Percentiles rank a stretch among this genome's conserved stretches.
These are phyloP conservation scores for Neomicropteryx cornuta DNA, from an alignment of 1,140 invertebrate genomes.

Conservation along the genomic window DNA sequence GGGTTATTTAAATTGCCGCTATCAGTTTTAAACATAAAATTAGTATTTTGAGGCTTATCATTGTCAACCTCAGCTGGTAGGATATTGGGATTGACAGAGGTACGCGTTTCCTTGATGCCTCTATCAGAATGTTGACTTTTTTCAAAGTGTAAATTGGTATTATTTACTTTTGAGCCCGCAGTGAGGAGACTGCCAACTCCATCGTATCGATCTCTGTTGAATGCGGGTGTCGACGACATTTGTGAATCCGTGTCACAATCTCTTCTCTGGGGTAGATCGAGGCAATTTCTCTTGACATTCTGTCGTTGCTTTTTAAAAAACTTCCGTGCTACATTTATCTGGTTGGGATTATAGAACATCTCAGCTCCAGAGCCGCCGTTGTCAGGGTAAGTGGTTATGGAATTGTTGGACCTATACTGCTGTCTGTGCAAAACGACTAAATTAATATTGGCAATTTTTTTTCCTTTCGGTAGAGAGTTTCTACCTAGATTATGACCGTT, in stretches of 20 bases:
- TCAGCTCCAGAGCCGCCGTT: slow-evolving; percentile 47
- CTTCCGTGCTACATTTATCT: slow-evolving; percentile 82
- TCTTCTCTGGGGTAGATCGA: slow-evolving; percentile 51
- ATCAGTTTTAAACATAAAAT: slow-evolving; percentile 23
- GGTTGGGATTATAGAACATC: slow-evolving; percentile 86
- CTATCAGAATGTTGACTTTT: slow-evolving; percentile 34
- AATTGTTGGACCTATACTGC: slow-evolving; percentile 57
- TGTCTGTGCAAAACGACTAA: slow-evolving; percentile 55
- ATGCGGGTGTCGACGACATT: slow-evolving; percentile 36
- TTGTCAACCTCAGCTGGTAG: slow-evolving; percentile 43
- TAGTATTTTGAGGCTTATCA: slow-evolving; percentile 37
- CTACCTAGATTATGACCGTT: slow-evolving; percentile 35
- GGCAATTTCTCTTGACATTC: slow-evolving; percentile 63
- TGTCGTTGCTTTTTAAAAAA: slow-evolving; percentile 83
- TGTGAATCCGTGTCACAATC: slow-evolving; percentile 51
- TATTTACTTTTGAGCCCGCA: slow-evolving; percentile 61
- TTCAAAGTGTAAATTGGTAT: slow-evolving; percentile 65
- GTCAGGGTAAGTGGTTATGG: slow-evolving; percentile 58
- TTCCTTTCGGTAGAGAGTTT: slow-evolving; percentile 25
- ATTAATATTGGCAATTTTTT: slow-evolving; percentile 44
- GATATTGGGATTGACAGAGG: slow-evolving; percentile 45
- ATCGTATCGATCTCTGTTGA: slow-evolving; percentile 39
- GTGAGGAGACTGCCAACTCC: slow-evolving; percentile 53
- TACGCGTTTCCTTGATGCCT: slow-evolving; percentile 35
- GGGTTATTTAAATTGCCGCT: slow-evolving; percentile 23